Evolutionary conservation across 2,797 vertebrate species (phyloP), one percentile per base, ranked within the genome.

Genomic region (Sarcoramphus papa): DNA sequence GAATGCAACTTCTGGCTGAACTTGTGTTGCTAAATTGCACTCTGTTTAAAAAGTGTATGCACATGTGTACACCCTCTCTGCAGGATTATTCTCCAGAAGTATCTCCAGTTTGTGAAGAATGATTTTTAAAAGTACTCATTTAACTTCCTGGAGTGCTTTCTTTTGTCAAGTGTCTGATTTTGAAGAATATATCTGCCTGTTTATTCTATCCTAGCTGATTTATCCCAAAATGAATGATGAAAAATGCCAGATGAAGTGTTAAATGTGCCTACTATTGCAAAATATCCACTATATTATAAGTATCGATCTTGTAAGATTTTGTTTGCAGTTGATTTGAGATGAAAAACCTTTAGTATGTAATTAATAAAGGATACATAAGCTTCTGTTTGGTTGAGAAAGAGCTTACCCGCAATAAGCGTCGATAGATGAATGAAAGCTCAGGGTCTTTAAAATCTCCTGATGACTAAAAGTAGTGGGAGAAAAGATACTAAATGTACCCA

Each of bases 381-480:
- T 87, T 40, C 33, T 54, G 10, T 82, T 82, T 67, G 56, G 12
- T n/a, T 82, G 35, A 70, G 81, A 79, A 76, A 14, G 27, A 59
- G 27, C 15, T 70, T 77, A 74, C 51, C 64, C 88, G 72, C 20
- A 19, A 6, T 76, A 76, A 65, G 27, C 21, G 8, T 45, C 2
- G 0, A 14, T n/a, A 77, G 53, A 48, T 48, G 19, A 85, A 76
- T 67, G 60, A 56, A 85, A 76, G 68, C 35, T n/a, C 8, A 45
- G 5, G 22, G 22, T 70, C 68, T 93, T 85, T 77, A 62, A 92
- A 70, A 56, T 56, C 43, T 90, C 63, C 78, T 77, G 41, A 64
- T 88, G 92, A 88, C 82, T 94, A 56, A 91, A 92, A 80, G 43
- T 37, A 69, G 91, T 87, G 67, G 85, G 87, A 80, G 78, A 74